phyloP scores from a whole-genome alignment of 1,140 invertebrate genomes.

The Listronotus oregonensis region DNA sequence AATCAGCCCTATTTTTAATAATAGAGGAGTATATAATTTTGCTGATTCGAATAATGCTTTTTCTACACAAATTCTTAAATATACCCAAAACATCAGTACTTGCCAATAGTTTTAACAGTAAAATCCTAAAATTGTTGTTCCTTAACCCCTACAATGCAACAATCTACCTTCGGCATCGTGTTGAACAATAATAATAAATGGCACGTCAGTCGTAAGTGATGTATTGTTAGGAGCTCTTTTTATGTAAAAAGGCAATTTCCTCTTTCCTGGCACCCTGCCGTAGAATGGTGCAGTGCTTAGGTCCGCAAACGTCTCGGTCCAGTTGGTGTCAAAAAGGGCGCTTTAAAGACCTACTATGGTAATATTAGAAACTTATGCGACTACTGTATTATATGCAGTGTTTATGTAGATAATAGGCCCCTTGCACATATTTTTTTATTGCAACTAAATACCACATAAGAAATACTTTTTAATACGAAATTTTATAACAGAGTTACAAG shows the following conservation, averaged over 20 bases:
- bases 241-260: constrained; percentile 41
- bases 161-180: neutral
- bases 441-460: too few relatives aligned
- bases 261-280: constrained; percentile 29
- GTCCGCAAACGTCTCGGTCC: constrained; percentile 26
- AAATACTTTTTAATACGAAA: too few relatives aligned
- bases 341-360: constrained; percentile 17
- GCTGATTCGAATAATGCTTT: too few relatives aligned
- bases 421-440: too few relatives aligned
- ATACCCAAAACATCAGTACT: too few relatives aligned
- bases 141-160: neutral
- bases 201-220: constrained; percentile 34
- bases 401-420: too few relatives aligned
- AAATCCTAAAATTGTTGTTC: constrained; percentile 4
- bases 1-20: too few relatives aligned
- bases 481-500: too few relatives aligned
- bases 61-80: too few relatives aligned
- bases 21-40: too few relatives aligned
- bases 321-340: constrained; percentile 17
- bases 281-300: neutral
- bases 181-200: constrained; percentile 36
- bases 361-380: too few relatives aligned
- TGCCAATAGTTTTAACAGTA: neutral
- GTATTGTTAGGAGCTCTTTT: constrained; percentile 37
- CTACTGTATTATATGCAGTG: too few relatives aligned